Evolutionary conservation across 2,113 vertebrate species (phyloP).

Genomic region (Ploceus nigricollis): DNA sequence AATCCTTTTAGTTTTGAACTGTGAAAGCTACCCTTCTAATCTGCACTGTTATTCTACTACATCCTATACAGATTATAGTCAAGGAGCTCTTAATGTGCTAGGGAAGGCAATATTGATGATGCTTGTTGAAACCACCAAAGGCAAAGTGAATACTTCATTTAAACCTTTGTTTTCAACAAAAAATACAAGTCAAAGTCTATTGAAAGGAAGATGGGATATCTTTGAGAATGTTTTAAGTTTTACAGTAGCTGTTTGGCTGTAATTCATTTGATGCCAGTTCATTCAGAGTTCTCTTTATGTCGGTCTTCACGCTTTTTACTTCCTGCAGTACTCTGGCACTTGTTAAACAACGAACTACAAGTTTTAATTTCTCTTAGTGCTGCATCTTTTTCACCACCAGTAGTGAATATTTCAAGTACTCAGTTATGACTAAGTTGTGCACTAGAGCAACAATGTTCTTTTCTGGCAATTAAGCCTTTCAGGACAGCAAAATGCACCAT

Average conservation of each 20-base stretch:
- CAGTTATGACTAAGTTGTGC: background rate
- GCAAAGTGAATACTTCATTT: background rate
- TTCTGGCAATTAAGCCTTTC: background rate
- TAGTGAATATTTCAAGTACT: background rate
- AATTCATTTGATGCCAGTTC: background rate
- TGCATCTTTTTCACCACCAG: background rate
- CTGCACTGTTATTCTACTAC: background rate
- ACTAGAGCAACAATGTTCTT: background rate
- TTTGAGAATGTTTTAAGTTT: background rate
- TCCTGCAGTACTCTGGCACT: background rate
- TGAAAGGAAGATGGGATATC: background rate
- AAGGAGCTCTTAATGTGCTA: background rate
- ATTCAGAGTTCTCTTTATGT: background rate
- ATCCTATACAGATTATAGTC: background rate
- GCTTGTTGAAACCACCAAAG: background rate
- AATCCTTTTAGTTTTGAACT: constrained; percentile 54
- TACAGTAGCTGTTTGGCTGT: background rate
- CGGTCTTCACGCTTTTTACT: background rate
- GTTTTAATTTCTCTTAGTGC: background rate
- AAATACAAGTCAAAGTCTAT: background rate
- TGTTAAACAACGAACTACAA: background rate
- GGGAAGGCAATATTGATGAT: background rate
- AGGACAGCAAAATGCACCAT: background rate
- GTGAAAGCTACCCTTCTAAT: constrained; percentile 10
- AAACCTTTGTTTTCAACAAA: background rate